phyloP scores from a whole-genome alignment of 2,113 vertebrate species.

The Ailuropoda melanoleuca region DNA sequence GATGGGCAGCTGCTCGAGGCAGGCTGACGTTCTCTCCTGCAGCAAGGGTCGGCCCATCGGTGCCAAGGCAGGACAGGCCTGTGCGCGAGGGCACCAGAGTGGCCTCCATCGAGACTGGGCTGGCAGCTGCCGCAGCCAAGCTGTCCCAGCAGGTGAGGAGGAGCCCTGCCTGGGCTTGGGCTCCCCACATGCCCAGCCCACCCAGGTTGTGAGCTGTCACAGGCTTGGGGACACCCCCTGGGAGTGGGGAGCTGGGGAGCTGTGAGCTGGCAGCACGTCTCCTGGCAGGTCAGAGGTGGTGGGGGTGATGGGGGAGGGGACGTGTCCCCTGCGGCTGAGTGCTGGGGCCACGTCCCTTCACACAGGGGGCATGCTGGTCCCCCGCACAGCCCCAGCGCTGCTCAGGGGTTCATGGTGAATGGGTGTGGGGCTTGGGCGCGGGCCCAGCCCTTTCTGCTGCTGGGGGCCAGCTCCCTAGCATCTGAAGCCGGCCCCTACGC shows the following conservation, averaged over 20 bases:
- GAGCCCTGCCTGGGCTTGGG: background rate
- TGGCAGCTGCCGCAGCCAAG: constrained; percentile 96
- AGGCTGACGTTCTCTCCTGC: constrained; percentile 62
- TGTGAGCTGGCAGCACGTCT: background rate
- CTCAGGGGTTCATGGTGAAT: background rate
- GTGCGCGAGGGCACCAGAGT: constrained; percentile 97
- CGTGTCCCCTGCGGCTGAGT: too few species aligned
- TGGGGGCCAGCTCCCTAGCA: accelerated
- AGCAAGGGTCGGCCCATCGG: constrained; percentile 96
- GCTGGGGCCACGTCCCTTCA: too few species aligned
- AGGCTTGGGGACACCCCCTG: background rate
- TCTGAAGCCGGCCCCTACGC: constrained; percentile 24
- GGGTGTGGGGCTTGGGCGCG: background rate
- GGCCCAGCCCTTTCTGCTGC: background rate
- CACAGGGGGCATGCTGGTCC: background rate
- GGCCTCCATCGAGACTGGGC: constrained; percentile 97
- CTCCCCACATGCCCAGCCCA: background rate
- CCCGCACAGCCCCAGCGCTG: background rate
- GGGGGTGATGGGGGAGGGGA: accelerated
- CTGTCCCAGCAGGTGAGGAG: constrained; percentile 95
- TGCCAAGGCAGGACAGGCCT: constrained; percentile 96
- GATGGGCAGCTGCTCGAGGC: background rate
- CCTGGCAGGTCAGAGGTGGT: background rate
- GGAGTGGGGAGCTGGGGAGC: background rate
- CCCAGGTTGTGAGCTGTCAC: background rate